Evolutionary conservation across 2,797 vertebrate species (phyloP), one percentile per base, ranked within the genome.

Genomic region (Xenopus petersii): DNA sequence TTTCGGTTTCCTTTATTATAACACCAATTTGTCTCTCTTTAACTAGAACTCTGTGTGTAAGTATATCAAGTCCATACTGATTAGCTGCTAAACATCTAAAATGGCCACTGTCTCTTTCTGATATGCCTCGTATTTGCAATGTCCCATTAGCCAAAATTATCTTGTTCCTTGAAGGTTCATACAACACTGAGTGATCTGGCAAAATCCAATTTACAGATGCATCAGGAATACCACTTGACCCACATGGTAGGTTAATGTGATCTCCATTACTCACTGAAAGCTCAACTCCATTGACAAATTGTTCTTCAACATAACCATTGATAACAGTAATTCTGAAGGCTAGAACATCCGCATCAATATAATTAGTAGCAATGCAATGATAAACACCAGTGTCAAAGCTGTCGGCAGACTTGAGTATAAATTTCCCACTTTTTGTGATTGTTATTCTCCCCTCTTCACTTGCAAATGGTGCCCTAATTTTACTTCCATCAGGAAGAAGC

Each of bases 401-500:
- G 21, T 96, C 94, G 0, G 92, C 94, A 15, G 87, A 80, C 2
- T 83, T 87, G 61, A 99, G 76, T 0, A 85, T 89, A 64, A 99
- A 85, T 1, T 85, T 91, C 48, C 96, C 98, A 0, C 86, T 82
- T 4, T 67, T 66, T 7, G 88, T 88, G 67, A 97, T 91, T 1
- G 87, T 10, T 54, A 97, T 88, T 49, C 95, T 89, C 2, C 91
- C 90, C 16, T 98, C 96, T 63, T 96, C 93, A 7, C 94, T 97
- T 65, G 85, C 21, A 64, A 92, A 94, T 0, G 97, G 96, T 0
- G 96, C 94, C 75, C 87, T 87, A 36, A 96, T 88, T 71, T 89
- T 94, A 86, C 83, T 96, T 74, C 95, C 95, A 48, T 98, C 96
- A 0, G 96, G 92, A 85, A 99, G 71, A 55, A 98, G 82, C 98